Conservation (phyloP, 2,113 vertebrate genomes). For the Girardinichthys multiradiatus region DNA sequence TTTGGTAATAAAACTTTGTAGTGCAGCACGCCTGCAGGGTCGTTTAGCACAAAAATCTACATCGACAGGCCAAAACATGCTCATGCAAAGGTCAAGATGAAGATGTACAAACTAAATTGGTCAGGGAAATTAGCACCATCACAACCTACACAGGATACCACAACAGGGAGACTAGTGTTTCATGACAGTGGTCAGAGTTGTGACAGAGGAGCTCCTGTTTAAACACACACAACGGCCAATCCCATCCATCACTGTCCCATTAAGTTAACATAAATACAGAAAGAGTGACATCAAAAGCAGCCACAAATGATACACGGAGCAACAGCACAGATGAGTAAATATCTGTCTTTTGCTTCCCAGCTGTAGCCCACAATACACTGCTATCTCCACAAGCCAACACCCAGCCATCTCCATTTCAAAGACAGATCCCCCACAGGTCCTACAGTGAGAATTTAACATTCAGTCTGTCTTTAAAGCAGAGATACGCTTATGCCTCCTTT, state of each 20-base stretch:
- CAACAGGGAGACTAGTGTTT: conserved; percentile 38
- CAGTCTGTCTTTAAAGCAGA: conserved; percentile 45
- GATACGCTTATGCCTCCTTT: conserved; percentile 25
- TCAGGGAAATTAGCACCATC: conserved; percentile 18
- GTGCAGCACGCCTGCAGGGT: not conserved
- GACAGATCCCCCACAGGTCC: conserved; percentile 58
- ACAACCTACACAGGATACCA: conserved; percentile 3
- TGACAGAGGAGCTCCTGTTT: conserved; percentile 61
- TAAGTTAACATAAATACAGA: conserved; percentile 66
- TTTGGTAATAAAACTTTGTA: not conserved
- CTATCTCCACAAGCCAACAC: conserved; percentile 68
- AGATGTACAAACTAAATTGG: conserved; percentile 16
- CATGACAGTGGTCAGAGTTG: conserved; percentile 39
- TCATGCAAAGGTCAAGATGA: conserved; percentile 18
- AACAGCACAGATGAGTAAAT: conserved; percentile 62
- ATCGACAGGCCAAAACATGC: not conserved
- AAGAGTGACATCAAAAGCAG: conserved; percentile 63
- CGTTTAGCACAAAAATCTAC: conserved; percentile 6
- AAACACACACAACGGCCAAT: conserved; percentile 59
- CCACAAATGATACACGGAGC: conserved; percentile 70
- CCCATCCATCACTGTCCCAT: conserved; percentile 60
- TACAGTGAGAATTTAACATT: conserved; percentile 59
- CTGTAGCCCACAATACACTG: conserved; percentile 60
- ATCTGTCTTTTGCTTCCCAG: conserved; percentile 58
- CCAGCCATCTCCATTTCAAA: conserved; percentile 73